Evolutionary conservation across 92 coral and sea anemone genomes (phyloP).

Genomic region (Phymanthus crucifer): DNA sequence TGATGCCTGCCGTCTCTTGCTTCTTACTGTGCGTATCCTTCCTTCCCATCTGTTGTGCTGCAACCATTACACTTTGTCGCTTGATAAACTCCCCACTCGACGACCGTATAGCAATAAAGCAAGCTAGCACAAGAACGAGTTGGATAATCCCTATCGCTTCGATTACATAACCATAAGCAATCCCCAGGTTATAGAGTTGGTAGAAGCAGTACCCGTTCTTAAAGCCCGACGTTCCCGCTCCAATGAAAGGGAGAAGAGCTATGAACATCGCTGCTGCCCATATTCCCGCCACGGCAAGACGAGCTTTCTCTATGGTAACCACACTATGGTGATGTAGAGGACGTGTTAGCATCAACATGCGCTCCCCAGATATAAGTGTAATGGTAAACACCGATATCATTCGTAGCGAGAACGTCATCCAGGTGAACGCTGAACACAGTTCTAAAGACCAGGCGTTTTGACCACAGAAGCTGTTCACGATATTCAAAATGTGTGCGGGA

Average conservation of each 20-base stretch:
- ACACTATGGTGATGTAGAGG: constrained; percentile 81
- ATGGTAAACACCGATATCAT: constrained; percentile 92
- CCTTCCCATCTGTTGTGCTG: constrained; percentile 59
- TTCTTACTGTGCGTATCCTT: constrained; percentile 15
- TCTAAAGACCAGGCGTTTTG: constrained; percentile 66
- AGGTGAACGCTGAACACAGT: constrained; percentile 71
- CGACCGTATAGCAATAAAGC: constrained; percentile 72
- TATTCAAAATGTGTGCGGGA: constrained; percentile 75
- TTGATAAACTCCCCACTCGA: constrained; percentile 72
- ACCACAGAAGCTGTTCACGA: constrained; percentile 74
- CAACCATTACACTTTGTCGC: constrained; percentile 82
- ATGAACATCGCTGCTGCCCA: constrained; percentile 71
- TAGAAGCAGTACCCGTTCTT: constrained; percentile 65
- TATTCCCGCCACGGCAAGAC: constrained; percentile 47
- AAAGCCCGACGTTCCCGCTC: constrained; percentile 60
- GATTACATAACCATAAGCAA: constrained; percentile 64
- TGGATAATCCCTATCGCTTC: constrained; percentile 78
- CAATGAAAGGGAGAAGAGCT: constrained; percentile 63
- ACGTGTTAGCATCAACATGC: constrained; percentile 71
- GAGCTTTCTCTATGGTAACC: constrained; percentile 63
- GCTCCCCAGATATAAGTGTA: constrained; percentile 80
- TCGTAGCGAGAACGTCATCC: constrained; percentile 80
- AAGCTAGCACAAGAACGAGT: constrained; percentile 68
- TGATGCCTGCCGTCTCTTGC: constrained; percentile 76
- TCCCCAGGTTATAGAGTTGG: constrained; percentile 76